Conservation (phyloP, 2,113 vertebrate species). For the Acrocephalus kingi region DNA sequence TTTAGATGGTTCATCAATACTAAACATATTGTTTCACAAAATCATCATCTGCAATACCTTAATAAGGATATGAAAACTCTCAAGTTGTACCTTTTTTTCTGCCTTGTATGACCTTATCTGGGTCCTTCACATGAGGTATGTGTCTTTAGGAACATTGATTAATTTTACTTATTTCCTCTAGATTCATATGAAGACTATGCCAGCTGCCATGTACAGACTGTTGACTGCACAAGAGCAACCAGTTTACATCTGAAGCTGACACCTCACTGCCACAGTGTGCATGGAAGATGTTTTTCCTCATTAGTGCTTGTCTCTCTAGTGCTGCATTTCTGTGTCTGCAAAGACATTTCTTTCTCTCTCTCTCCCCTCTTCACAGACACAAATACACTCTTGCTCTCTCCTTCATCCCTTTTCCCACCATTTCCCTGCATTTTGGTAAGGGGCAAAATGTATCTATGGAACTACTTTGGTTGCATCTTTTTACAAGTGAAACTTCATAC, state of each 20-base stretch:
- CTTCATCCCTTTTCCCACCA: not conserved
- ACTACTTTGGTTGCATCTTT: slow-evolving; percentile 26
- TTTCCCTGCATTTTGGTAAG: slow-evolving; percentile 20
- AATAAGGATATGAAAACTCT: not conserved
- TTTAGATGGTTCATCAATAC: not conserved
- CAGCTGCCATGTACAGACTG: slow-evolving; percentile 97
- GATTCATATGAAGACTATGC: slow-evolving; percentile 99
- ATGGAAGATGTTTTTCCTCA: slow-evolving; percentile 73
- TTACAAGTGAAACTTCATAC: slow-evolving; percentile 35
- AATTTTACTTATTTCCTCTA: slow-evolving; percentile 46
- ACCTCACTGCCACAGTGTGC: slow-evolving; percentile 18
- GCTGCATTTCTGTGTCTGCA: slow-evolving; percentile 76
- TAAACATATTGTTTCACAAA: not conserved
- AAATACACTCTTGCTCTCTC: slow-evolving; percentile 9
- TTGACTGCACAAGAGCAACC: slow-evolving; percentile 97
- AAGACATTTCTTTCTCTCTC: slow-evolving; percentile 28
- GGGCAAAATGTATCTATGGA: not conserved
- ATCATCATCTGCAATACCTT: not conserved
- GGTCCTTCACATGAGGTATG: not conserved
- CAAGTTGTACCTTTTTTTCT: not conserved
- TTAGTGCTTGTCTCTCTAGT: slow-evolving; percentile 77
- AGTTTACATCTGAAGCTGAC: slow-evolving; percentile 87
- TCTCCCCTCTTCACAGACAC: not conserved
- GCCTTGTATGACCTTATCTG: not conserved
- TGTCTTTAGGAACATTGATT: not conserved